phyloP scores from a whole-genome alignment of 2,113 vertebrate genomes.

The Aphelocoma coerulescens region DNA sequence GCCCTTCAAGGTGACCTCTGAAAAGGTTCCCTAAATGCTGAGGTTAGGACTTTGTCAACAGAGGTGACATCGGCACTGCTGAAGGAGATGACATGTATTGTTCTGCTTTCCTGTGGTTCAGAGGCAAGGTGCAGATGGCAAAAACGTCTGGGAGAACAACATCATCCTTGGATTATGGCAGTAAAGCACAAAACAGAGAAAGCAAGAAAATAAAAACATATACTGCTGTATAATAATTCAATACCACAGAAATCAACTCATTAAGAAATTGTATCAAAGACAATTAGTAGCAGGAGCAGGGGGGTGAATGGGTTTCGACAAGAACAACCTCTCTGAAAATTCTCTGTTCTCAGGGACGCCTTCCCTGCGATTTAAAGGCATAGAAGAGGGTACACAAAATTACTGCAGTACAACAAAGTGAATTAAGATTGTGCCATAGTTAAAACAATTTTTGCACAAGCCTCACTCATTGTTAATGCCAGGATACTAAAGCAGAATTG shows the following conservation, averaged over 20 bases:
- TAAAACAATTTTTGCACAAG: neutral
- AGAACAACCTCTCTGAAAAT: neutral
- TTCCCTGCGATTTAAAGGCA: neutral
- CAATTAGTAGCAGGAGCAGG: neutral
- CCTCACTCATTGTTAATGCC: neutral
- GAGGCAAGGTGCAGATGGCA: neutral
- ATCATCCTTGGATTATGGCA: neutral
- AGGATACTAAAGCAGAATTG: neutral
- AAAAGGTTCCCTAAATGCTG: conserved; percentile 34
- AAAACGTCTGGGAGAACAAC: neutral
- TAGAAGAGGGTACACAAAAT: neutral
- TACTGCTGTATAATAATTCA: neutral
- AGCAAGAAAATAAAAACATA: neutral
- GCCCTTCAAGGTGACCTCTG: neutral
- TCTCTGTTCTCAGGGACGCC: neutral
- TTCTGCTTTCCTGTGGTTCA: neutral
- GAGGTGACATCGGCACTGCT: neutral
- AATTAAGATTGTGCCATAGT: neutral
- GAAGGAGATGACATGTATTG: neutral
- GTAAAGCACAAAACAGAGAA: neutral
- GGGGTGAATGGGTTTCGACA: neutral
- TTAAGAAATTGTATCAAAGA: neutral
- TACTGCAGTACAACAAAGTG: neutral
- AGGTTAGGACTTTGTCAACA: neutral
- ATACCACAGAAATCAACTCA: neutral